Conservation (phyloP, 1,140 invertebrate genomes). For the Sinonovacula constricta region DNA sequence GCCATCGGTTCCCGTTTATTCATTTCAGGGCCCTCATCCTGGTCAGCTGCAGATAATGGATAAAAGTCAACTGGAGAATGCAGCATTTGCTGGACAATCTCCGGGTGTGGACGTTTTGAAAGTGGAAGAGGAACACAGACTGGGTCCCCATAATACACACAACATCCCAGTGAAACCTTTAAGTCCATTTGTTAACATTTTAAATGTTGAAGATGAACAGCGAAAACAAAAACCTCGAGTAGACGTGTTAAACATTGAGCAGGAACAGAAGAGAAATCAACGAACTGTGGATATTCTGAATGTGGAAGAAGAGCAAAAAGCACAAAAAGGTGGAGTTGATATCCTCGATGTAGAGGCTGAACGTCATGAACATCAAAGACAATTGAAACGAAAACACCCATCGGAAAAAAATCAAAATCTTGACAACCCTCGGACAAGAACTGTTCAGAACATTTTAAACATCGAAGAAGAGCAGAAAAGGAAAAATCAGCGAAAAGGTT, state of each 20-base stretch:
- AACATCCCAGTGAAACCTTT: neutral
- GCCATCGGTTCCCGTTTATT: too few relatives aligned
- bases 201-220: neutral
- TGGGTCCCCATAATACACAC: neutral
- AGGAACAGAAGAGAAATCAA: conserved; percentile 20
- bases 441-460: neutral
- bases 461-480: neutral
- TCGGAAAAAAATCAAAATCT: too few relatives aligned
- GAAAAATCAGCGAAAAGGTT: neutral
- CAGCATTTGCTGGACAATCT: conserved; percentile 7
- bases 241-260: conserved; percentile 6
- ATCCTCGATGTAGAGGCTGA: conserved; percentile 1
- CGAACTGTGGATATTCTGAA: conserved; percentile 30
- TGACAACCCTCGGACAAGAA: too few relatives aligned
- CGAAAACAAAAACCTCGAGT: neutral
- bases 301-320: conserved; percentile 30
- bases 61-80: conserved; percentile 24
- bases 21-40: too few relatives aligned
- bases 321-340: neutral
- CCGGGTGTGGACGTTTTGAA: neutral
- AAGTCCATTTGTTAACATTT: neutral
- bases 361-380: neutral
- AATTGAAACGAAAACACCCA: neutral
- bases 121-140: neutral
- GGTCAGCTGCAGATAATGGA: conserved; percentile 39